Percentiles rank a stretch among this genome's conserved stretches.
These are phyloP conservation scores for Drosophila hydei DNA, from an alignment of 1,140 invertebrate species.

Conservation along the genomic window DNA sequence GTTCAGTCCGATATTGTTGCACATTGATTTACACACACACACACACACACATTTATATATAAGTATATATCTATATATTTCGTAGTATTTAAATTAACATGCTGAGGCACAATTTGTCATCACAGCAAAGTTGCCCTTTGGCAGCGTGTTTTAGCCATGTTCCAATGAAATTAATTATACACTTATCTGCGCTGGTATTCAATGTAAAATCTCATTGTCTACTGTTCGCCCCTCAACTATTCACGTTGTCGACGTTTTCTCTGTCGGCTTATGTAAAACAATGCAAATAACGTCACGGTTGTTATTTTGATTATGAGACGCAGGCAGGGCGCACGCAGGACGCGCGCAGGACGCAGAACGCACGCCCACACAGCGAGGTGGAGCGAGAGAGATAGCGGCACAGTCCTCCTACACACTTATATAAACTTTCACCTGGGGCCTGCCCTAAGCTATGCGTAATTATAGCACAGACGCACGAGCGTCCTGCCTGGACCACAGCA, in stretches of 20 bases:
- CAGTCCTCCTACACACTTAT: conserved; percentile 33
- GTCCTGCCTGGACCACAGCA: not conserved
- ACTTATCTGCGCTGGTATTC: conserved; percentile 52
- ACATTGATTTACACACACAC: conserved; percentile 40
- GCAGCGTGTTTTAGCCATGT: conserved; percentile 20
- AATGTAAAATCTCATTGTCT: conserved; percentile 56
- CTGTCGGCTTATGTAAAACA: conserved; percentile 49
- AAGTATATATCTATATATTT: not conserved
- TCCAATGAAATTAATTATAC: conserved; percentile 68
- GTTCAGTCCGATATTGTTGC: conserved; percentile 7
- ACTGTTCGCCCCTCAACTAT: not conserved
- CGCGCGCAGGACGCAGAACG: conserved; percentile 3
- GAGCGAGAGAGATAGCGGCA: not conserved
- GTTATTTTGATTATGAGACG: conserved; percentile 54
- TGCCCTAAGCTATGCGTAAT: conserved; percentile 58
- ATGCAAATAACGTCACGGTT: conserved; percentile 56
- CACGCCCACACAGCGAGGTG: not conserved
- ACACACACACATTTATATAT: not conserved
- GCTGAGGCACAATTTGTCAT: not conserved
- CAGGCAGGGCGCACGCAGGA: conserved; percentile 7
- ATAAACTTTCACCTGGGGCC: conserved; percentile 59
- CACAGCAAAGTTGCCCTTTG: not conserved
- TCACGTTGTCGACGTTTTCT: conserved; percentile 17
- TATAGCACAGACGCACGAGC: conserved; percentile 58
- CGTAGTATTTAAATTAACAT: not conserved